Conservation (phyloP, 2,797 vertebrate species). For the Chelon labrosus region DNA sequence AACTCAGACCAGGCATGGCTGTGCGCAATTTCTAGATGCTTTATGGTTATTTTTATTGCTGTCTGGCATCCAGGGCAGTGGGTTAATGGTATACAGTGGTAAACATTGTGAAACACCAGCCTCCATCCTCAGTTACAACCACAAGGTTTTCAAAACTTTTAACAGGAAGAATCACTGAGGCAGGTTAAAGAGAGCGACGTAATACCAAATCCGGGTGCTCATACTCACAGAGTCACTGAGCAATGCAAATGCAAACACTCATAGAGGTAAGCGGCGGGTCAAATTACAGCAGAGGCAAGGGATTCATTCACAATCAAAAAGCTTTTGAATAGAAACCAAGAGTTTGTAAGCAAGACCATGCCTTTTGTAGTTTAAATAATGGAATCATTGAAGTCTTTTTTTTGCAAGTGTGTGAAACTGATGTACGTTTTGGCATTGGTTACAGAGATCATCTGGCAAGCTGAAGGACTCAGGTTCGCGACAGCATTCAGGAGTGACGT, state of each 20-base stretch:
- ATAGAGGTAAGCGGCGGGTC: background rate
- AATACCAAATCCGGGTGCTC: too few relatives aligned
- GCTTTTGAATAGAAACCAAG: too few relatives aligned
- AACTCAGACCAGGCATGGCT: constrained; percentile 51
- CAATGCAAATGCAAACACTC: background rate
- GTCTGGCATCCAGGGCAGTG: constrained; percentile 60
- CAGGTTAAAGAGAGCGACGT: background rate
- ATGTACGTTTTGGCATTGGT: background rate
- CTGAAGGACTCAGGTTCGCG: constrained; percentile 25
- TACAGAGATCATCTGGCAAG: background rate
- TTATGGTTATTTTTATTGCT: constrained; percentile 64
- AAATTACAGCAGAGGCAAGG: too few relatives aligned
- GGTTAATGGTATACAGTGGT: constrained; percentile 57
- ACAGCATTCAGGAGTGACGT: background rate
- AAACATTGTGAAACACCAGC: constrained; percentile 30
- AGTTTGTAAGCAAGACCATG: background rate
- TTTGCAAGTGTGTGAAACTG: background rate
- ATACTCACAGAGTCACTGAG: too few relatives aligned
- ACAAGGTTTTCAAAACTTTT: background rate
- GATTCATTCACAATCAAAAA: too few relatives aligned
- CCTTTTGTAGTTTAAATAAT: background rate
- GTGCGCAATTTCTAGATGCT: constrained; percentile 40
- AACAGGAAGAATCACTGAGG: background rate
- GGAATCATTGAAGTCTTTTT: background rate
- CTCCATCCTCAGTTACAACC: background rate